These are phyloP conservation scores for Pocota personata DNA, from an alignment of 2,888 invertebrate species.

Conservation along the genomic window DNA sequence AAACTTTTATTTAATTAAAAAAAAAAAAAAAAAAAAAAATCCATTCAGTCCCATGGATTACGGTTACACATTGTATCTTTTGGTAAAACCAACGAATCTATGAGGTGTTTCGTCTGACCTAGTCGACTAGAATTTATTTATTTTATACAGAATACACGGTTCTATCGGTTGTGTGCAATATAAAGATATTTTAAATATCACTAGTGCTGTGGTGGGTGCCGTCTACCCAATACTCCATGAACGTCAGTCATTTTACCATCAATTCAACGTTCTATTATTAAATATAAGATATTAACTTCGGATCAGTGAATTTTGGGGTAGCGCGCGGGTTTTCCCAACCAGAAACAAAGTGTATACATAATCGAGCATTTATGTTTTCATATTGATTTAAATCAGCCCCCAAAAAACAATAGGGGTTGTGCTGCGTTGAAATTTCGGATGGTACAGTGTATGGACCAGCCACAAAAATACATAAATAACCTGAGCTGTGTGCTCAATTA, in stretches of 20 bases:
- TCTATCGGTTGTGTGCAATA: background rate
- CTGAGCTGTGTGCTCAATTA: slow-evolving; percentile 32
- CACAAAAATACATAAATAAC: slow-evolving; percentile 28
- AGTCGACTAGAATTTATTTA: slow-evolving; percentile 21
- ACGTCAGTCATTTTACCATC: slow-evolving; percentile 45
- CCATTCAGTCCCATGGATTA: slow-evolving; percentile 10
- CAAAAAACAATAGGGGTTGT: slow-evolving; percentile 39
- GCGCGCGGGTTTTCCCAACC: slow-evolving; percentile 50
- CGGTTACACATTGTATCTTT: slow-evolving; percentile 3
- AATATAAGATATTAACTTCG: slow-evolving; percentile 61
- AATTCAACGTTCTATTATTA: slow-evolving; percentile 67
- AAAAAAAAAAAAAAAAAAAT: too few species aligned
- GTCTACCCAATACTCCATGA: background rate
- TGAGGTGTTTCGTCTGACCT: background rate
- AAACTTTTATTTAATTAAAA: background rate
- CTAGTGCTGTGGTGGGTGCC: background rate
- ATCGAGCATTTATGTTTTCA: slow-evolving; percentile 36
- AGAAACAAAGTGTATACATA: slow-evolving; percentile 38
- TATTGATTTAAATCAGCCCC: slow-evolving; percentile 46
- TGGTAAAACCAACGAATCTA: too few species aligned
- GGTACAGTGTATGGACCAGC: slow-evolving; percentile 21
- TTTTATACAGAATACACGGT: too few species aligned
- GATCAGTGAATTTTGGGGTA: slow-evolving; percentile 68
- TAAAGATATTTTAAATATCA: background rate
- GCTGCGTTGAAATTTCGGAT: slow-evolving; percentile 2